Percentiles rank a stretch among this genome's conserved stretches.
Conservation (phyloP, 2,797 vertebrate genomes). For the Darevskia nairensis region DNA sequence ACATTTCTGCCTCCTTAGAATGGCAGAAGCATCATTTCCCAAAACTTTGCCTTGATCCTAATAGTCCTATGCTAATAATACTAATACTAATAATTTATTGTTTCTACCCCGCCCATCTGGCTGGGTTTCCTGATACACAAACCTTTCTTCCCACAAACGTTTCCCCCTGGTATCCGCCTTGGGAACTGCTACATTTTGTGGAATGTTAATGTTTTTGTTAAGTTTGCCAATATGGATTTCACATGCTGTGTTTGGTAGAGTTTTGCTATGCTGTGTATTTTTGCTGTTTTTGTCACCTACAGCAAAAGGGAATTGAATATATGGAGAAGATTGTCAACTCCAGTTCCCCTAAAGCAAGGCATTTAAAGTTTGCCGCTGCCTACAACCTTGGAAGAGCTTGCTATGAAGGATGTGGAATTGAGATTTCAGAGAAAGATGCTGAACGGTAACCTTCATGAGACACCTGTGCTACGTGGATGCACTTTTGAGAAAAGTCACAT, state of each 20-base stretch:
- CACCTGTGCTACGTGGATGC: not conserved
- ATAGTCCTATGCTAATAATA: not conserved
- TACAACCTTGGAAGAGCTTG: conserved; percentile 84
- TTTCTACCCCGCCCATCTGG: no score
- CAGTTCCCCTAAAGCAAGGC: conserved; percentile 69
- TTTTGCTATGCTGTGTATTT: not conserved
- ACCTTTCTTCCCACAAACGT: not conserved
- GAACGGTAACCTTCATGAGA: conserved; percentile 76
- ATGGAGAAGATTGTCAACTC: conserved; percentile 81
- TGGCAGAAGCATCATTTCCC: not conserved
- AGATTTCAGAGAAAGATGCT: conserved; percentile 75
- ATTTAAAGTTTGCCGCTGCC: conserved; percentile 80
- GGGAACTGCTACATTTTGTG: not conserved
- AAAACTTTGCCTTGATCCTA: not conserved
- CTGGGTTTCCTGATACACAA: no score
- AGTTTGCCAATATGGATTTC: not conserved
- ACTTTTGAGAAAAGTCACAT: not conserved
- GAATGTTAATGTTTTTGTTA: not conserved
- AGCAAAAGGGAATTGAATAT: conserved; percentile 81
- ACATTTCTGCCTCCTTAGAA: not conserved
- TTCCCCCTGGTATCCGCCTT: no score
- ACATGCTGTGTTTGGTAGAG: not conserved
- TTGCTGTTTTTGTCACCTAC: conserved; percentile 40
- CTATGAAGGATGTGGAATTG: conserved; percentile 81
- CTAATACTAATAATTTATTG: no score